Evolutionary conservation across 2,888 invertebrate species (phyloP), one percentile per base, ranked within the genome.

Genomic region (Alentia gelatinosa): DNA sequence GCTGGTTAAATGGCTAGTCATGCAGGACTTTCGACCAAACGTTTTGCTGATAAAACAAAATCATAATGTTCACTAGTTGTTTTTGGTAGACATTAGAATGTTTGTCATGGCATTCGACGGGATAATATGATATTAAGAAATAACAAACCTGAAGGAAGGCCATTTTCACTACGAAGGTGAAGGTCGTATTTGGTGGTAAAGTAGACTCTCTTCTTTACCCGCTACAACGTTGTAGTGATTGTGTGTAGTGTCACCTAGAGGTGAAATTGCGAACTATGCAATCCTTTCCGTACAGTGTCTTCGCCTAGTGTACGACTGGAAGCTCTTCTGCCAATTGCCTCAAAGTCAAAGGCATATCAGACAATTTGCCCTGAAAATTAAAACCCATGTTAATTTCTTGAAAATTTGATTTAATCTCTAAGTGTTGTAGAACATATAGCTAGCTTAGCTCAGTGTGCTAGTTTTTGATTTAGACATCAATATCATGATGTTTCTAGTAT

Each of bases 101-200:
- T 26, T 30, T 26, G n/a, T 74, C 30, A 4, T 33, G 30, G 19
- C 5, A n/a, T n/a, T 56, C 23, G 56, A 56, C 56, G n/a, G 56
- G n/a, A 3, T n/a, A 56, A 56, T 56, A 56, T n/a, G n/a, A 1
- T n/a, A 4, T n/a, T n/a, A 56, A 19, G 39, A 79, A 37, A 79
- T 37, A 35, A 35, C 79, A 79, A 37, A 79, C 79, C 79, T 79
- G 79, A 5, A 79, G 39, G 79, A 79, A 79, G 79, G 79, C 79
- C 79, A 79, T 79, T 26, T 79, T 79, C 23, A 23, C 15, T 15
- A 1, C 12, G 37, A 79, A 79, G 79, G 79, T 79, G 79, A 79
- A 79, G 79, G 79, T 79, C 79, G 39, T 12, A 19, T 33, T 26
- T 26, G 30, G 12, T 26, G 74, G 33, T 4, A 74, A 26, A 74